phyloP scores from a whole-genome alignment of 2,797 vertebrate species.

The Chelmon rostratus region DNA sequence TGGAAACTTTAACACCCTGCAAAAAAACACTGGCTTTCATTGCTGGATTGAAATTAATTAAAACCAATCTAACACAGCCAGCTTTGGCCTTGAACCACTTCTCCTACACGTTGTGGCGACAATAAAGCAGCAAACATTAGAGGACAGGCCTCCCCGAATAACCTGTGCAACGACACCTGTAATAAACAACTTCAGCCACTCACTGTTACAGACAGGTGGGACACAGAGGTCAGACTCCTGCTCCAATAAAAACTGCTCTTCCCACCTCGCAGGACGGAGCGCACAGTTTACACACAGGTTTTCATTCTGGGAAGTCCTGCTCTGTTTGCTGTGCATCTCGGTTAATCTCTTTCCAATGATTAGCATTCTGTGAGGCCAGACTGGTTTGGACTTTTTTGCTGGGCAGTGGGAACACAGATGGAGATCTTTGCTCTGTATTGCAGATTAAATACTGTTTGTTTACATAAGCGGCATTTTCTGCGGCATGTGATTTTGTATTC shows the following conservation, averaged over 20 bases:
- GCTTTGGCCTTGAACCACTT: background rate
- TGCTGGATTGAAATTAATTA: background rate
- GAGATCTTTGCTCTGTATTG: conserved; percentile 6
- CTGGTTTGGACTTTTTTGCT: conserved; percentile 26
- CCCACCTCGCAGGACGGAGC: background rate
- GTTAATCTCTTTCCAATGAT: conserved; percentile 53
- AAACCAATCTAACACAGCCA: background rate
- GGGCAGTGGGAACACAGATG: conserved; percentile 40
- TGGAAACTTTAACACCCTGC: too few species aligned
- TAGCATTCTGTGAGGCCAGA: conserved; percentile 34
- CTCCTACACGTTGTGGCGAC: background rate
- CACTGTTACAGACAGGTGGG: conserved; percentile 17
- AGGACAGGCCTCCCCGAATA: background rate
- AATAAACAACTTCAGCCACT: conserved; percentile 15
- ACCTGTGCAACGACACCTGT: background rate
- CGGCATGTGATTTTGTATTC: background rate
- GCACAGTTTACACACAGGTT: background rate
- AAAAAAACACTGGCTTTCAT: background rate
- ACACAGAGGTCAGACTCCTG: conserved; percentile 29
- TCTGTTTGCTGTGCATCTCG: conserved; percentile 35
- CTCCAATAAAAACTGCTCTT: conserved; percentile 2
- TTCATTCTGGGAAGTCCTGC: conserved; percentile 2
- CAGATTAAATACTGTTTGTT: background rate
- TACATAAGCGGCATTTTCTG: conserved; percentile 2
- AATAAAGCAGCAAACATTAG: background rate